Evolutionary conservation across 2,113 vertebrate genomes (phyloP).

Genomic region (Sporophila hypoxantha): DNA sequence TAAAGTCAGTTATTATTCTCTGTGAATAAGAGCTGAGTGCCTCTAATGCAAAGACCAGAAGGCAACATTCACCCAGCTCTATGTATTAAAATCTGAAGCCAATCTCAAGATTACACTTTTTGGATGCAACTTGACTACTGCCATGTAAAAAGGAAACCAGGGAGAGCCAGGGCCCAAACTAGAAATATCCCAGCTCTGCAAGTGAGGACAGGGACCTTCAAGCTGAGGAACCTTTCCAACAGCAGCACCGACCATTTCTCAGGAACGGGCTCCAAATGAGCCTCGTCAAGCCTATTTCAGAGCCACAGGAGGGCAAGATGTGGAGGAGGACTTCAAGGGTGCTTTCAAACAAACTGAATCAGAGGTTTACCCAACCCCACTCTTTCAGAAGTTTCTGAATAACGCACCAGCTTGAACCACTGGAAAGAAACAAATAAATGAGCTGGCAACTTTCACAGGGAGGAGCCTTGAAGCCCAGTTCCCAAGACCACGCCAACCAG

Average conservation of each 20-base stretch:
- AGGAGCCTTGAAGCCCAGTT: conserved; percentile 51
- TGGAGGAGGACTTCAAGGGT: conserved; percentile 47
- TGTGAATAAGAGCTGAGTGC: not conserved
- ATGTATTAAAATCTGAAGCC: not conserved
- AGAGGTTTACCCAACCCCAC: conserved; percentile 42
- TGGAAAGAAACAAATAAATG: conserved; percentile 59
- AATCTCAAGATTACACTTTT: not conserved
- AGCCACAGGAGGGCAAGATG: conserved; percentile 18
- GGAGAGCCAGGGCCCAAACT: not conserved
- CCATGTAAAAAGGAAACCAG: not conserved
- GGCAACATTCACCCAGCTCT: not conserved
- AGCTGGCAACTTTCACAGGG: conserved; percentile 53
- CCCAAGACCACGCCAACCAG: conserved; percentile 52
- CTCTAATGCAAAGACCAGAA: not conserved
- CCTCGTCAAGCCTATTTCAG: not conserved
- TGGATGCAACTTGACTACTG: not conserved
- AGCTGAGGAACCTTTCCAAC: not conserved
- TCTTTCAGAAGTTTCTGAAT: conserved; percentile 61
- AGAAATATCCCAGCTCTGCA: not conserved
- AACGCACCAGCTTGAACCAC: conserved; percentile 43
- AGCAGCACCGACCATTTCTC: not conserved
- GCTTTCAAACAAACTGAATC: conserved; percentile 45
- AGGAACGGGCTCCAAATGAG: not conserved
- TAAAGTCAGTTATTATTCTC: not conserved
- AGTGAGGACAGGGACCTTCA: not conserved